These are phyloP conservation scores for Gallinago jamesoni DNA, from an alignment of 2,113 vertebrate genomes.

Conservation along the genomic window DNA sequence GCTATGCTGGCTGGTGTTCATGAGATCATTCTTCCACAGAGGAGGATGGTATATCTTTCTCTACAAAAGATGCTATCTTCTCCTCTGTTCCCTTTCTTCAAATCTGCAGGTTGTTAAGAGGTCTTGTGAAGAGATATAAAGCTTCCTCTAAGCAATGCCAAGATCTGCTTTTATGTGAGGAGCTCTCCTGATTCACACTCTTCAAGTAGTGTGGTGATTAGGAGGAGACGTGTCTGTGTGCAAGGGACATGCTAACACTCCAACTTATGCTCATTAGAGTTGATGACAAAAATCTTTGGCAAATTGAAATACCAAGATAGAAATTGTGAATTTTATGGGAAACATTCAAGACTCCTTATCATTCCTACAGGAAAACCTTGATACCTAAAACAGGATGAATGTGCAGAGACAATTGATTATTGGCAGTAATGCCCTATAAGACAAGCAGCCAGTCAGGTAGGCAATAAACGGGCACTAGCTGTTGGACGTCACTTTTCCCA, in stretches of 20 bases:
- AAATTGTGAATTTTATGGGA: not conserved
- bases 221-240: not conserved
- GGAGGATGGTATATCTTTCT: not conserved
- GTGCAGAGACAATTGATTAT: not conserved
- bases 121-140: not conserved
- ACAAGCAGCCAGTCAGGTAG: not conserved
- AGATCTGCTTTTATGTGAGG: not conserved
- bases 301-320: not conserved
- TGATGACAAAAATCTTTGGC: not conserved
- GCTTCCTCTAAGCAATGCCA: not conserved
- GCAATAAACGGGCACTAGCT: not conserved
- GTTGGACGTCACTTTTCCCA: not conserved
- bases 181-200: not conserved
- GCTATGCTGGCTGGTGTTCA: not conserved
- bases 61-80: not conserved
- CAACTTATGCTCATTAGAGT: not conserved
- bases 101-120: not conserved
- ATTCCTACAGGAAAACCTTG: not conserved
- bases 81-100: not conserved
- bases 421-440: not conserved
- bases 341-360: not conserved
- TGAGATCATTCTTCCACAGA: not conserved
- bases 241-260: not conserved
- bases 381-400: not conserved
- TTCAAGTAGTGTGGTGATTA: not conserved